Evolutionary conservation across 2,113 vertebrate genomes (phyloP).

Genomic region (Xiphias gladius): DNA sequence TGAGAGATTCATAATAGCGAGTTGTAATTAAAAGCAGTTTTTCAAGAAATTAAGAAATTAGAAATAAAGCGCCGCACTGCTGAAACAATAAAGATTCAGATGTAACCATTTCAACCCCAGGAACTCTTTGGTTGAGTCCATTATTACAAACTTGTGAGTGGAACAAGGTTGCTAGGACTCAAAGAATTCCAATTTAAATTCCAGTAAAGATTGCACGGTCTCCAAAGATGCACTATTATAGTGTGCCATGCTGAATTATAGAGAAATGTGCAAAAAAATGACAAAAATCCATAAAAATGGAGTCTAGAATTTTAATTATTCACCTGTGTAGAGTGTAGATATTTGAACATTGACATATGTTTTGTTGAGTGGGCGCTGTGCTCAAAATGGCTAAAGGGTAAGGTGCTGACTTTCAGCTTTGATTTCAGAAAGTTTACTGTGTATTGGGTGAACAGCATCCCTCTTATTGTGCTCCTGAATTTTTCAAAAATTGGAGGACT

Average conservation of each 20-base stretch:
- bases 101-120: background rate
- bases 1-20: background rate
- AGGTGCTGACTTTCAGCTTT: background rate
- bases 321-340: background rate
- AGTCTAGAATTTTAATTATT: background rate
- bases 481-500: background rate
- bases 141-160: background rate
- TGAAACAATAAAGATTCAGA: background rate
- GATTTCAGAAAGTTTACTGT: background rate
- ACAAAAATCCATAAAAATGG: background rate
- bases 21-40: conserved; percentile 40
- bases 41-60: too few relatives aligned
- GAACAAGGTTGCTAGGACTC: background rate
- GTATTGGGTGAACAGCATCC: background rate
- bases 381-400: background rate
- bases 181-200: conserved; percentile 12
- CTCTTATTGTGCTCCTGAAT: background rate
- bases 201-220: background rate
- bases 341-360: background rate
- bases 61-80: background rate
- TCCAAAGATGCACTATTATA: background rate
- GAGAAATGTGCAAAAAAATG: background rate
- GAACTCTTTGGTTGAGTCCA: background rate
- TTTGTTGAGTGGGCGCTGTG: background rate
- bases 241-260: background rate